Percentiles rank a stretch among this genome's conserved stretches.
These are phyloP conservation scores for Brachionus angularis DNA, from an alignment of 1,140 invertebrate genomes.

Conservation along the genomic window DNA sequence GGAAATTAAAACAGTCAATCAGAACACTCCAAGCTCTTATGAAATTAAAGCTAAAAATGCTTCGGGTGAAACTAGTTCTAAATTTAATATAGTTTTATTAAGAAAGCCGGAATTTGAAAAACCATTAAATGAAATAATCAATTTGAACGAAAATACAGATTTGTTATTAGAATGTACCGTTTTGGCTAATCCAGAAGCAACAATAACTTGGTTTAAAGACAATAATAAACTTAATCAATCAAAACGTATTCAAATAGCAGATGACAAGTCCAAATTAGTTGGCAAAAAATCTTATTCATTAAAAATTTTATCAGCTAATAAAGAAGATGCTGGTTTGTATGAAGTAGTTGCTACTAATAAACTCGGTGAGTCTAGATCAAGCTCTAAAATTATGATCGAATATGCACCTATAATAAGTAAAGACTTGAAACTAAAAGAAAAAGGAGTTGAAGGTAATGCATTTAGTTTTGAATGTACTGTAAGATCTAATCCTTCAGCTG, in stretches of 20 bases:
- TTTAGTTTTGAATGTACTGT: conserved; percentile 22
- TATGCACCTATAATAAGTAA: conserved; percentile 51
- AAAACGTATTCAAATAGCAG: conserved; percentile 14
- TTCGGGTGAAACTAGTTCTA: not conserved
- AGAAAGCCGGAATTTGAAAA: conserved; percentile 6
- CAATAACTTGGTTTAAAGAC: conserved; percentile 35
- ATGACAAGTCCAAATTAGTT: not conserved
- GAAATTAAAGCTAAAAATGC: conserved; percentile 26
- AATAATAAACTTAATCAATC: conserved; percentile 5
- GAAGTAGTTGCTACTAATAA: conserved; percentile 92
- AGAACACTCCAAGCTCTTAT: not conserved
- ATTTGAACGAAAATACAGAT: conserved; percentile 15
- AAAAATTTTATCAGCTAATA: conserved; percentile 77
- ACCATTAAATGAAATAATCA: not conserved
- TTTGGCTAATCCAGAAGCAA: conserved; percentile 12
- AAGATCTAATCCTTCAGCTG: not conserved
- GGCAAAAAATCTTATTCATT: conserved; percentile 61
- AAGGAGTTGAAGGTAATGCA: not conserved
- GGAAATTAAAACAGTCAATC: not conserved
- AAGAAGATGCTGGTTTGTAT: conserved; percentile 94
- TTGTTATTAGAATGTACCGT: conserved; percentile 27
- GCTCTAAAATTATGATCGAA: conserved; percentile 91
- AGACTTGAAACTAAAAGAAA: conserved; percentile 16
- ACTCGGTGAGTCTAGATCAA: conserved; percentile 88
- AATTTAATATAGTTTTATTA: conserved; percentile 16